Base-by-base conservation (phyloP, 2,797 vertebrate species). In the Micromesistius poutassou region DNA sequence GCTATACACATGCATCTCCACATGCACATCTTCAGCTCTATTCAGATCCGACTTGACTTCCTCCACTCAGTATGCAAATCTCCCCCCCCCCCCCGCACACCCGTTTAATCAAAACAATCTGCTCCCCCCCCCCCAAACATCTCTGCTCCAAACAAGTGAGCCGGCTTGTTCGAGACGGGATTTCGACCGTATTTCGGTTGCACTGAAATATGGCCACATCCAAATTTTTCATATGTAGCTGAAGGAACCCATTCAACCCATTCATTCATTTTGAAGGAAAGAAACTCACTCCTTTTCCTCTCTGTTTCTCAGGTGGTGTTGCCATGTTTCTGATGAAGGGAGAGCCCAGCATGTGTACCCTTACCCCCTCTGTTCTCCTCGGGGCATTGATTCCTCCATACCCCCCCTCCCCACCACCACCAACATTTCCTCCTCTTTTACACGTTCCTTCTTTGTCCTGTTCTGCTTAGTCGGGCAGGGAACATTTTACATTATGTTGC, bases 401-500 rank as follows among this genome's bases (percentile, higher is more conserved):
- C 77, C 76, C 77, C 76, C 36, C 33, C 33, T 5, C 0, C 33
- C 50, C 50, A 40, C 0, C 38, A 87, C 75, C 79, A 28, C 71
- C 81, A 74, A 75, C 79, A 36, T 66, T n/a, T 74, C 10, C 71
- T 40, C 9, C 82, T 84, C 80, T 93, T 92, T 89, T 92, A 87
- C 90, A 89, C 2, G 84, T 90, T 89, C 68, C 78, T 85, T 87
- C 83, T 81, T 86, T 83, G 74, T 74, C 74, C 76, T 82, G 87
- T 79, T 72, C 71, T 75, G 38, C 36, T 85, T 87, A 72, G 76
- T 81, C 84, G 81, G 82, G 79, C 66, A 31, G 80, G 81, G 82
- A 85, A 81, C 85, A 85, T 93, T 92, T 93, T 91, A 92, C 91
- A 88, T 87, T 90, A 81, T 91, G 73, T 85, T 80, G 80, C 82